Conservation (phyloP, 2,888 invertebrate species). For the Polyommatus iphigenia region DNA sequence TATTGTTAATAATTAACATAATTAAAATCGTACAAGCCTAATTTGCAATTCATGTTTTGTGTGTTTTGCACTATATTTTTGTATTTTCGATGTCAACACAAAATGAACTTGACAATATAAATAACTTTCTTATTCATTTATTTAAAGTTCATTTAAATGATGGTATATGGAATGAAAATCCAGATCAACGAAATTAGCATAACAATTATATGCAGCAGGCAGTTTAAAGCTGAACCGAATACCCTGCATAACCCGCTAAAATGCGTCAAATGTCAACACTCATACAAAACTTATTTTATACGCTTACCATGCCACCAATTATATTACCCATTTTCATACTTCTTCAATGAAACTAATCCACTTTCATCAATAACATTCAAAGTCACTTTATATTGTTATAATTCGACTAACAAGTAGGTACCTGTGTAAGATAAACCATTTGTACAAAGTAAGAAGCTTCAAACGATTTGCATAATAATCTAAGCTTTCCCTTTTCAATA, state of each 20-base stretch:
- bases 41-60: no score
- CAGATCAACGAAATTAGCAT: neutral
- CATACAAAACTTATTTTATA: neutral
- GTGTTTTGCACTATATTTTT: no score
- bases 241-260: neutral
- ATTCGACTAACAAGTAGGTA: slow-evolving; percentile 14
- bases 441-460: slow-evolving; percentile 18
- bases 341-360: slow-evolving; percentile 19
- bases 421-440: neutral
- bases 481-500: slow-evolving; percentile 25
- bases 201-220: neutral
- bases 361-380: slow-evolving; percentile 8
- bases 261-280: neutral
- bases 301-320: neutral
- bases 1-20: no score
- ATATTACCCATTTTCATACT: neutral
- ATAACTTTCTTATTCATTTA: neutral
- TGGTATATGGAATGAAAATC: neutral
- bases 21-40: no score
- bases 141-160: neutral
- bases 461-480: slow-evolving; percentile 28
- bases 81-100: no score
- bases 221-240: neutral
- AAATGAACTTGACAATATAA: neutral
- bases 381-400: slow-evolving; percentile 5